Base-by-base conservation (phyloP, 2,113 vertebrate species). In the Thoracochromis brauschi region DNA sequence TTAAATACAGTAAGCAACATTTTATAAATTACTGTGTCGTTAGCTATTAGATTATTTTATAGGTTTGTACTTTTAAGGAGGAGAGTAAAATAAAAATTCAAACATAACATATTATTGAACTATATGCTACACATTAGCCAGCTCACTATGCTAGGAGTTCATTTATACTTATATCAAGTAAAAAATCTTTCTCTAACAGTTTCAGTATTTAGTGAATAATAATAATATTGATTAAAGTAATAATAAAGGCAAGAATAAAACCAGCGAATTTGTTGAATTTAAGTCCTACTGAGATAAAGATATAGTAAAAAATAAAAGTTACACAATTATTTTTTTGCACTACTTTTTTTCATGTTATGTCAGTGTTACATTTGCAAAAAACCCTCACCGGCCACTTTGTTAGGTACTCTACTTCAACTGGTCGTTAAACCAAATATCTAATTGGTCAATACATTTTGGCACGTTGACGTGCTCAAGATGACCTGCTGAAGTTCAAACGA, bases 391-490 rank as follows among this genome's bases (percentile, higher is more conserved):
- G 71, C 24, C 40, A 29, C 71, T 47, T 47, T 47, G 71, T 75
- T 47, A 29, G 71, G 14, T 47, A 47, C 1, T 75, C 40, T 47
- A 7, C 14, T 29, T 29, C 21, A 29, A 19, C 24, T 47, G 24
- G 24, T 75, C 6, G 4, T 75, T 19, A 29, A 47, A 26, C 9
- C 71, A 75, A 75, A 29, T 75, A 75, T 47, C 68, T 47, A 47
- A 47, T 47, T 29, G 42, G 40, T 19, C 68, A 1, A 24, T 2
- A 4, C 24, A 47, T 75, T 47, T 47, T 0, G 40, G 21, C 40
- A 75, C 0, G 40, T 47, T 11, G 1, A 47, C 0, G 4, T 5
- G 24, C 0, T 47, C 71, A 47, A 47, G 40, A 29, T 2, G 40
- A 75, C 24, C 40, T 75, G 68, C 14, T 73, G 40, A 75, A 75